Conservation (phyloP, 2,797 vertebrate species). For the Pempheris klunzingeri region DNA sequence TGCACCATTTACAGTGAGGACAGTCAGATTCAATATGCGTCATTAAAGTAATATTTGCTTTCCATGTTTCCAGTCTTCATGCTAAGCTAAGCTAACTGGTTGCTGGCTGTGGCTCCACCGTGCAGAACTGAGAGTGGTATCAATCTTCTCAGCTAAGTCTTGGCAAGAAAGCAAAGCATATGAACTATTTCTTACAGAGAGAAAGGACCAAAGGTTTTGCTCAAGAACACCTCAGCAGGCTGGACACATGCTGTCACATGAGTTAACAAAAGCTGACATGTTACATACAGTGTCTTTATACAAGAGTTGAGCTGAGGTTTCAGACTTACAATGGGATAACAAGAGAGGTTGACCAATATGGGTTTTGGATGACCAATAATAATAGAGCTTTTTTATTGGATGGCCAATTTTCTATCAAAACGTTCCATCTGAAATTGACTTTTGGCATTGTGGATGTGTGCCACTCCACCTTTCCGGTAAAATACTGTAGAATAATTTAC, state of each 20-base stretch:
- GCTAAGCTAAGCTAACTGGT: background rate
- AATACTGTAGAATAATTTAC: slow-evolving; percentile 17
- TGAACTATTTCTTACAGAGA: background rate
- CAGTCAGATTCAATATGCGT: slow-evolving; percentile 4
- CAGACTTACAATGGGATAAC: slow-evolving; percentile 9
- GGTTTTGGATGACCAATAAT: slow-evolving; percentile 23
- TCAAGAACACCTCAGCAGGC: slow-evolving; percentile 2
- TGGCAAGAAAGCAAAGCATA: background rate
- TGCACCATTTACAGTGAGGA: slow-evolving; percentile 4
- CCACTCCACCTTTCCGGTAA: slow-evolving; percentile 27
- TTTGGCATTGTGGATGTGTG: background rate
- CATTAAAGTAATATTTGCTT: background rate
- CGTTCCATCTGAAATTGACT: too few species aligned
- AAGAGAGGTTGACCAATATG: slow-evolving; percentile 7
- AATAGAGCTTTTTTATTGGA: slow-evolving; percentile 18
- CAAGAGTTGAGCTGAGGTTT: slow-evolving; percentile 21
- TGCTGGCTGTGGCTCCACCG: background rate
- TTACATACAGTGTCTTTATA: background rate
- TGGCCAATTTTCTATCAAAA: too few species aligned
- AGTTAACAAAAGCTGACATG: background rate
- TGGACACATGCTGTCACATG: background rate
- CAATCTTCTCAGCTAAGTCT: background rate
- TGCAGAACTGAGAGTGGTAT: background rate
- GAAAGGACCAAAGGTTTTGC: background rate
- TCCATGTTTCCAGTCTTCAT: background rate